Conservation (phyloP, 2,888 invertebrate species). For the Cataglyphis livida region DNA sequence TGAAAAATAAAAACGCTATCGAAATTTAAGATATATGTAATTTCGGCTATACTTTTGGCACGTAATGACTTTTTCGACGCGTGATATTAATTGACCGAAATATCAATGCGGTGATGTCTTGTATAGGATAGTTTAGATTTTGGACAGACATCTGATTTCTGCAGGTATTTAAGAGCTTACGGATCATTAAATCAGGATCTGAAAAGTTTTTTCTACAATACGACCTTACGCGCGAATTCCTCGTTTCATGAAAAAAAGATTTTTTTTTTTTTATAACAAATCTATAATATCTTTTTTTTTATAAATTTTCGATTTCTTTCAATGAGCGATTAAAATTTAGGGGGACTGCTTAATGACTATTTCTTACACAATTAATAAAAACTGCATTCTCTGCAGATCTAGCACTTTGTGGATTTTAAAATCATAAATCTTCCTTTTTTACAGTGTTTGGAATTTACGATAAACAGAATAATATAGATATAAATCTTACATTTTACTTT, state of each 20-base stretch:
- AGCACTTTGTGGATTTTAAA: neutral
- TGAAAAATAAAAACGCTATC: neutral
- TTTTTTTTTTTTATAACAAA: neutral
- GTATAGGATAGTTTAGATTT: neutral
- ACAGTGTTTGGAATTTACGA: neutral
- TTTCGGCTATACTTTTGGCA: neutral
- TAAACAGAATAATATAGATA: neutral
- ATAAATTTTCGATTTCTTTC: neutral
- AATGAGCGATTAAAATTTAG: neutral
- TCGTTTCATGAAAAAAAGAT: neutral
- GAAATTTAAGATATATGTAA: constrained; percentile 16
- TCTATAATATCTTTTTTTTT: neutral
- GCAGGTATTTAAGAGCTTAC: neutral
- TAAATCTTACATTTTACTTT: constrained; percentile 2
- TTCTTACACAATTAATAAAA: neutral
- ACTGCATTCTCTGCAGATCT: neutral
- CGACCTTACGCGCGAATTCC: too few relatives aligned
- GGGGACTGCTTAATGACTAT: neutral
- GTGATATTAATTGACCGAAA: neutral
- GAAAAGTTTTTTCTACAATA: neutral
- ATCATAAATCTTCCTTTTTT: neutral
- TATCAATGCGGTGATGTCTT: neutral
- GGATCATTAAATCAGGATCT: neutral
- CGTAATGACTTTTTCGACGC: neutral
- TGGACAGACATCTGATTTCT: constrained; percentile 30